Percentiles rank a stretch among this genome's conserved stretches.
Evolutionary conservation across 2,888 invertebrate genomes (phyloP).

Genomic region (Lycocerus yunnanus): DNA sequence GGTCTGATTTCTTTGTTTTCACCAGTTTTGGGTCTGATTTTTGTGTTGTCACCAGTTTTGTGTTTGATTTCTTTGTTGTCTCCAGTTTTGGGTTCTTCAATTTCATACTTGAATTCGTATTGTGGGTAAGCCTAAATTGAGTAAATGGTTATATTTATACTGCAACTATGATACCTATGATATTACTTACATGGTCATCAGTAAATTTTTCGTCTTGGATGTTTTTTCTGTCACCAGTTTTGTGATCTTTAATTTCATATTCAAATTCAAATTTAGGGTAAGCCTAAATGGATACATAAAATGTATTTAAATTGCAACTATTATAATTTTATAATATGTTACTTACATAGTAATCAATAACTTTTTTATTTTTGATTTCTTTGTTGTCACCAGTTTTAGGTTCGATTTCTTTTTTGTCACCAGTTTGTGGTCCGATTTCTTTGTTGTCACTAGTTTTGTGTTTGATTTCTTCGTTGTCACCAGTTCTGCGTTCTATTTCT

Average conservation of each 20-base stretch:
- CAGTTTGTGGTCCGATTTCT: too few species aligned
- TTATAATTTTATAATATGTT: too few species aligned
- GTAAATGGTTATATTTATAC: background rate
- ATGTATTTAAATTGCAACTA: background rate
- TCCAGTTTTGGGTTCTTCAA: too few species aligned
- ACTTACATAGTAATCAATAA: background rate
- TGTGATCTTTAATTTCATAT: slow-evolving; percentile 61
- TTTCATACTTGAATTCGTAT: slow-evolving; percentile 61
- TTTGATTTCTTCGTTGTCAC: too few species aligned
- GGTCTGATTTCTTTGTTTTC: too few species aligned
- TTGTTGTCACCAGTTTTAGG: too few species aligned
- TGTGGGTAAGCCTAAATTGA: slow-evolving; percentile 58
- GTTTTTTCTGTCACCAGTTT: slow-evolving; percentile 62
- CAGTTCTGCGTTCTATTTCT: too few species aligned
- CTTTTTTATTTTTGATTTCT: background rate
- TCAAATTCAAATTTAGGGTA: slow-evolving; percentile 61
- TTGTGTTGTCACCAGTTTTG: too few species aligned
- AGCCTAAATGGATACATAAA: slow-evolving; percentile 51
- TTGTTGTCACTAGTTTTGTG: too few species aligned
- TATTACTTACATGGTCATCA: background rate
- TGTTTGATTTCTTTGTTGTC: too few species aligned
- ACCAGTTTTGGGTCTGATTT: too few species aligned
- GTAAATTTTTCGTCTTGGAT: background rate
- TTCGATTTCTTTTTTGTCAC: too few species aligned
- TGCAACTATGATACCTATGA: background rate